These are phyloP conservation scores for Bombus breviceps DNA, from an alignment of 1,140 invertebrate species.

Conservation along the genomic window DNA sequence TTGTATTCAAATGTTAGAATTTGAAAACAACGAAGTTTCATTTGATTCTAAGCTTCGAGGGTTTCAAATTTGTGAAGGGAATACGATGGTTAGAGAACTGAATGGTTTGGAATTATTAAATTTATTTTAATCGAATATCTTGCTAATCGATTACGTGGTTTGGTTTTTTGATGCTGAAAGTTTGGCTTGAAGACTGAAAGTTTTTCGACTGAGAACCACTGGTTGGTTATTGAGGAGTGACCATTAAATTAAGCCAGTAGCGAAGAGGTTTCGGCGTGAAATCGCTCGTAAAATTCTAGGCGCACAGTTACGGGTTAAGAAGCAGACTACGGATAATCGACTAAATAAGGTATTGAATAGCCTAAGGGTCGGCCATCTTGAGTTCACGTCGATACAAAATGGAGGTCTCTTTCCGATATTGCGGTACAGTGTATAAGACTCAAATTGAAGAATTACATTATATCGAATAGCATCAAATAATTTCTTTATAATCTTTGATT, in stretches of 20 bases:
- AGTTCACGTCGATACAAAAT: background rate
- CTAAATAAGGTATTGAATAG: background rate
- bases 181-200: background rate
- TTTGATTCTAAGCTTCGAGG: background rate
- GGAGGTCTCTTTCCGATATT: background rate
- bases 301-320: conserved; percentile 34
- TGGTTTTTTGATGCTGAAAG: no score
- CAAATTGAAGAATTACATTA: background rate
- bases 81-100: no score
- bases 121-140: no score
- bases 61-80: no score
- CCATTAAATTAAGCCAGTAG: background rate
- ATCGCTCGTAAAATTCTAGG: background rate
- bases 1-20: background rate
- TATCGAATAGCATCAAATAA: no score
- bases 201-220: background rate
- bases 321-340: conserved; percentile 3
- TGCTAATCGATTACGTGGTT: no score
- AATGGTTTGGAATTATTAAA: no score
- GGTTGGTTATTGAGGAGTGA: background rate
- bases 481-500: no score
- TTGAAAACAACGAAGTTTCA: background rate
- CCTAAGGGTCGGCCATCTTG: background rate
- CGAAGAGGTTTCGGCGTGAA: background rate
- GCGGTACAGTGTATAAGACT: background rate